A percentile compares a stretch with the other conserved stretches of the same genome.
phyloP scores from a whole-genome alignment of 2,888 invertebrate genomes.

The Desoria tigrina region DNA sequence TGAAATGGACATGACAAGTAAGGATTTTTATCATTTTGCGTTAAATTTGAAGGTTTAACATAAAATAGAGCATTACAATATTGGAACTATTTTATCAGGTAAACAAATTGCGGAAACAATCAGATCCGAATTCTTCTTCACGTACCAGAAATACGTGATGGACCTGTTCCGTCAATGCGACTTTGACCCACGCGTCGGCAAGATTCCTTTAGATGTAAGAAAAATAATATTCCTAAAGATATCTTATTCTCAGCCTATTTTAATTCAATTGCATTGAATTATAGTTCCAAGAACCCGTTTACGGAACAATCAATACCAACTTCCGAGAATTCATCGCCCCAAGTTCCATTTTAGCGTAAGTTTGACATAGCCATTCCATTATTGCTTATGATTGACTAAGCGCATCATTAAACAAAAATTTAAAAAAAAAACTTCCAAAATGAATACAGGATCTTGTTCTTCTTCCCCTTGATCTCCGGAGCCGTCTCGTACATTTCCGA shows the following conservation, averaged over 20 bases:
- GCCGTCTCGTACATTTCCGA: constrained; percentile 47
- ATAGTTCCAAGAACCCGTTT: constrained; percentile 38
- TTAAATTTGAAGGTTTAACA: not conserved
- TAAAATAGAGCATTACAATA: not conserved
- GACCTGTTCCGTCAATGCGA: constrained; percentile 70
- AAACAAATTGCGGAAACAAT: constrained; percentile 83
- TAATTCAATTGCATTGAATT: constrained; percentile 1
- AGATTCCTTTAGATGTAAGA: constrained; percentile 41
- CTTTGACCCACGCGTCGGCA: constrained; percentile 80
- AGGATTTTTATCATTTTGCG: too few relatives aligned
- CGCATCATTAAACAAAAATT: not conserved
- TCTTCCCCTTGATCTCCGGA: constrained; percentile 43
- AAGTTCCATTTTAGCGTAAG: constrained; percentile 69
- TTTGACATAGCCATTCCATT: not conserved
- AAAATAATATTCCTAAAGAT: not conserved
- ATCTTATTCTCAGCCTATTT: not conserved
- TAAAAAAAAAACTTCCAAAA: not conserved
- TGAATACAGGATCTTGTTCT: constrained; percentile 36
- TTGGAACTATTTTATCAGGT: constrained; percentile 22
- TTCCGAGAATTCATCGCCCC: constrained; percentile 85
- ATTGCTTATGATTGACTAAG: too few relatives aligned
- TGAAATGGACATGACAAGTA: constrained; percentile 48
- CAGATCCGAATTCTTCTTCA: constrained; percentile 78
- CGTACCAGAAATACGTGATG: constrained; percentile 81
- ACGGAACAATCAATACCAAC: constrained; percentile 40